These are phyloP conservation scores for Temnothorax rugatulus DNA, from an alignment of 2,888 invertebrate species.

Conservation along the genomic window DNA sequence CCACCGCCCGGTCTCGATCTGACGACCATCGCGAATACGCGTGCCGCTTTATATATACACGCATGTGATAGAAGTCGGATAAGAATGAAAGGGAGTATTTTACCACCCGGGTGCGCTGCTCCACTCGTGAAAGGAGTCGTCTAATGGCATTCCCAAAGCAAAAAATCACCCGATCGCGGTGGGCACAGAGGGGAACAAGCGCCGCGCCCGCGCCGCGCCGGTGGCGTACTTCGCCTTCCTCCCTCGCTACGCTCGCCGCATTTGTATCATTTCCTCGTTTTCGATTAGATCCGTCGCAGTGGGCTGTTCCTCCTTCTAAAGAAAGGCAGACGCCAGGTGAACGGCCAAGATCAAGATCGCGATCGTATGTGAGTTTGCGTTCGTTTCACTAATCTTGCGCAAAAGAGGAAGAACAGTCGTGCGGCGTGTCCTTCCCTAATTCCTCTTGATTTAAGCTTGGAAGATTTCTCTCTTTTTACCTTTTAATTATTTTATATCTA, in stretches of 20 bases:
- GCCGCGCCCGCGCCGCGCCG: background rate
- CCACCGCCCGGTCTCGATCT: slow-evolving; percentile 73
- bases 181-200: background rate
- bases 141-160: slow-evolving; percentile 65
- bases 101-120: slow-evolving; percentile 54
- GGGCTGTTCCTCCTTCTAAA: slow-evolving; percentile 64
- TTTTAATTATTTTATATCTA: background rate
- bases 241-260: slow-evolving; percentile 30
- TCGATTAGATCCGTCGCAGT: slow-evolving; percentile 15
- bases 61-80: slow-evolving; percentile 72
- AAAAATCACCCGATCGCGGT: slow-evolving; percentile 60
- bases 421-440: background rate
- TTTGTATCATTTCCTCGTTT: slow-evolving; percentile 68
- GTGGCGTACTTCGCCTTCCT: slow-evolving; percentile 14
- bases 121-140: slow-evolving; percentile 73
- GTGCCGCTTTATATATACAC: slow-evolving; percentile 72
- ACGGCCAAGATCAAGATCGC: slow-evolving; percentile 81
- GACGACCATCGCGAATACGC: slow-evolving; percentile 66
- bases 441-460: background rate
- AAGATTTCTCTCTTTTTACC: slow-evolving; percentile 15
- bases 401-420: background rate
- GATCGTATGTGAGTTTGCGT: slow-evolving; percentile 63
- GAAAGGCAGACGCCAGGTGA: slow-evolving; percentile 74
- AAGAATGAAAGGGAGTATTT: slow-evolving; percentile 78
- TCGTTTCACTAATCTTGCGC: slow-evolving; percentile 44